phyloP scores from a whole-genome alignment of 2,113 vertebrate genomes.

The Emydura subglobosa region DNA sequence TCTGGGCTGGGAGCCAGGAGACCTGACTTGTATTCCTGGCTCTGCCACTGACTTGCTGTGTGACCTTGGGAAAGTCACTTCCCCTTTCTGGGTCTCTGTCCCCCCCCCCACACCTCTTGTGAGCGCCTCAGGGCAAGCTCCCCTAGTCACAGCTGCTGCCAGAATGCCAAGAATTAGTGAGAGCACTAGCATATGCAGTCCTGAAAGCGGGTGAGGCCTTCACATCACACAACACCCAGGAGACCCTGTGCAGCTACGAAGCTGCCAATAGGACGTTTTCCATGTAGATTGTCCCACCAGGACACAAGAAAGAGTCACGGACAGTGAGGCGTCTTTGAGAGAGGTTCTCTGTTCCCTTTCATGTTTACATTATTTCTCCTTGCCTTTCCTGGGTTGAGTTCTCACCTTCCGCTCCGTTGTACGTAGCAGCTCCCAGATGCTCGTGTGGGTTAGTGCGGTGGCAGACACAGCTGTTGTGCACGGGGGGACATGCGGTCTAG shows the following conservation, averaged over 20 bases:
- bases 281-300: neutral
- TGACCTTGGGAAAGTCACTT: neutral
- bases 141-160: too few relatives aligned
- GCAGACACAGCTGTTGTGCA: neutral
- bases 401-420: neutral
- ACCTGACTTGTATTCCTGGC: neutral
- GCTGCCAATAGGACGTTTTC: neutral
- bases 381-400: neutral
- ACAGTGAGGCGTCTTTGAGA: neutral
- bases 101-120: neutral
- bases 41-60: neutral
- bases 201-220: neutral
- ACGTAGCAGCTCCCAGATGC: neutral
- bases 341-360: neutral
- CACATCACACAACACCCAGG: neutral
- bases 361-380: neutral
- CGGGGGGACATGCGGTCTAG: neutral
- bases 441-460: neutral
- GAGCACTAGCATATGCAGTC: neutral
- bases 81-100: neutral
- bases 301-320: neutral
- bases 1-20: neutral
- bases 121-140: neutral
- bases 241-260: neutral
- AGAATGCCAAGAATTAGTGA: neutral